These are phyloP conservation scores for Sarcophaga carnaria DNA, from an alignment of 2,888 invertebrate genomes.

Conservation along the genomic window DNA sequence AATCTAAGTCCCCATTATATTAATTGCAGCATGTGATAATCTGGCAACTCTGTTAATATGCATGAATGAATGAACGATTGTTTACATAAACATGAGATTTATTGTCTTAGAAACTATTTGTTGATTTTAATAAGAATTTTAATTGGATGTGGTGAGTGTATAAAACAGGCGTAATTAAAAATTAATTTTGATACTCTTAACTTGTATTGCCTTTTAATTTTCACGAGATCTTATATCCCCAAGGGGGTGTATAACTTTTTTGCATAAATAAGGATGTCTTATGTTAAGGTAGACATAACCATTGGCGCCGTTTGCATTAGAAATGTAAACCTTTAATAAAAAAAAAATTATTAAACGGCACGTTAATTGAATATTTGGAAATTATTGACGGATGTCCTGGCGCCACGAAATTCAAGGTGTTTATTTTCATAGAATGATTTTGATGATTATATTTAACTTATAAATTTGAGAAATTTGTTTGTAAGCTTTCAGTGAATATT, in stretches of 20 bases:
- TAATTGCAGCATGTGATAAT: background rate
- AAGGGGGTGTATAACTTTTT: too few species aligned
- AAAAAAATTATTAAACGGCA: background rate
- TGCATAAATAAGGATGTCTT: too few species aligned
- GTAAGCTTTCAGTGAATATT: background rate
- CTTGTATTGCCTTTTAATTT: background rate
- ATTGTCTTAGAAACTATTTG: background rate
- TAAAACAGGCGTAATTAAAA: background rate
- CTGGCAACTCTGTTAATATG: background rate
- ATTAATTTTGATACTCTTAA: background rate
- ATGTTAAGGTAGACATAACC: background rate
- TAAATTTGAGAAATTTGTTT: background rate
- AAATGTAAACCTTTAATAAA: background rate
- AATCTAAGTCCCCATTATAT: too few species aligned
- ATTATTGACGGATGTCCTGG: background rate
- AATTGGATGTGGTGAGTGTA: conserved; percentile 15
- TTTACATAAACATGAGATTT: background rate
- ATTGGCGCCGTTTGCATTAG: conserved; percentile 36
- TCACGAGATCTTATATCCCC: too few species aligned
- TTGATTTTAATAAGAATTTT: conserved; percentile 10
- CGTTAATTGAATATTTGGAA: conserved; percentile 3
- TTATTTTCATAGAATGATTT: background rate
- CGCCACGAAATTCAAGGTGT: conserved; percentile 9
- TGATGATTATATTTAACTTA: background rate
- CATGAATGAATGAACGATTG: background rate